Percentiles rank a stretch among this genome's conserved stretches.
Conservation (phyloP, 2,113 vertebrate species). For the Malurus melanocephalus region DNA sequence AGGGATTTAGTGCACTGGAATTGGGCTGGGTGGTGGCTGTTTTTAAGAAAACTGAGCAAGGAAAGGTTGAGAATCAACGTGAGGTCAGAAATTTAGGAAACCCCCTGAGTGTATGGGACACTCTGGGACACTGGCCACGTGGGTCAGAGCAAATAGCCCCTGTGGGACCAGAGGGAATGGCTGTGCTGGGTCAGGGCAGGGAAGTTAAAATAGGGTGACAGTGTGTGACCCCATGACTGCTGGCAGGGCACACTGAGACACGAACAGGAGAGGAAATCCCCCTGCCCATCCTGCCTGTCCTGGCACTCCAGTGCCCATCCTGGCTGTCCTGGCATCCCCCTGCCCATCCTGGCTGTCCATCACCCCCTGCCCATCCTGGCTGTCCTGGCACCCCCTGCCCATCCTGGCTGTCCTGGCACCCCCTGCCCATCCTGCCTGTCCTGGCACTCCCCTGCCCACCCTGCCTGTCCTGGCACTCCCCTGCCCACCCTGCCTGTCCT, state of each 20-base stretch:
- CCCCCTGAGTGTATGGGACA: not conserved
- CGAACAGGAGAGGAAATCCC: accelerated
- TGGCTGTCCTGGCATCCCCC: too few relatives aligned
- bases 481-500: too few relatives aligned
- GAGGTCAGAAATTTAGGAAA: not conserved
- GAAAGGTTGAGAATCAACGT: accelerated
- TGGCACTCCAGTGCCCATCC: too few relatives aligned
- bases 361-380: too few relatives aligned
- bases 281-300: too few relatives aligned
- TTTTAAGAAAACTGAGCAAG: accelerated
- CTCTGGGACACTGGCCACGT: accelerated
- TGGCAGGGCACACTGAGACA: accelerated
- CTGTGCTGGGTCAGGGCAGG: not conserved
- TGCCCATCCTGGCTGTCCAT: too few relatives aligned
- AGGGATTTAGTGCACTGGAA: accelerated
- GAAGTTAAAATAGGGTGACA: accelerated
- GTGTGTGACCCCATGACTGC: accelerated
- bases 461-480: too few relatives aligned
- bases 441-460: too few relatives aligned
- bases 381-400: too few relatives aligned
- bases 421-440: too few relatives aligned
- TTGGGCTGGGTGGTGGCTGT: accelerated
- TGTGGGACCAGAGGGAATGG: not conserved
- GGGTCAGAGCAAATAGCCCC: accelerated
- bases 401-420: too few relatives aligned